These are phyloP conservation scores for Oncorhynchus kisutch DNA, from an alignment of 2,113 vertebrate genomes.

Conservation along the genomic window DNA sequence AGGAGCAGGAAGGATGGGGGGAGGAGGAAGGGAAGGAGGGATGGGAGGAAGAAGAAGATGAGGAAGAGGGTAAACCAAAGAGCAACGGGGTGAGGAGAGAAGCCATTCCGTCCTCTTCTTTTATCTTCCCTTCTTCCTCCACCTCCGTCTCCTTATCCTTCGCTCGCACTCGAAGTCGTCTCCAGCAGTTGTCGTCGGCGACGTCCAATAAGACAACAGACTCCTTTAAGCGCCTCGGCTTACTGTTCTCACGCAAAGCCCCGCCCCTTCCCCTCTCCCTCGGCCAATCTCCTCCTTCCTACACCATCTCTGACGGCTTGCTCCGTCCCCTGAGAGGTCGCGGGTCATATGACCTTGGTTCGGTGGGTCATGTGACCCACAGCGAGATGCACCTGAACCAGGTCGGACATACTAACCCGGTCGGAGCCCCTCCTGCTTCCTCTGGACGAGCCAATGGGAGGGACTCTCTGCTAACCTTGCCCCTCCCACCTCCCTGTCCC, in stretches of 20 bases:
- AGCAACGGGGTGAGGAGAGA: slow-evolving; percentile 86
- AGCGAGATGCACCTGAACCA: slow-evolving; percentile 90
- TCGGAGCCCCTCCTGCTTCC: slow-evolving; percentile 37
- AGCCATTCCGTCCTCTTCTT: slow-evolving; percentile 56
- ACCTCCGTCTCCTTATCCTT: slow-evolving; percentile 74
- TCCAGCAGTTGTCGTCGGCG: slow-evolving; percentile 76
- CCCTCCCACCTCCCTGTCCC: slow-evolving; percentile 74
- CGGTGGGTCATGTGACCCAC: slow-evolving; percentile 77
- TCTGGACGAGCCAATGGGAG: slow-evolving; percentile 73
- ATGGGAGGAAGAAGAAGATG: slow-evolving; percentile 56
- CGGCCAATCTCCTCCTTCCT: slow-evolving; percentile 74
- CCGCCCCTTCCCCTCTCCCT: slow-evolving; percentile 75
- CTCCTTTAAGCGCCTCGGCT: slow-evolving; percentile 89
- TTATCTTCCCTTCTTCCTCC: slow-evolving; percentile 64
- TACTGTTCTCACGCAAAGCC: slow-evolving; percentile 85
- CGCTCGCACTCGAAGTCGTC: slow-evolving; percentile 76
- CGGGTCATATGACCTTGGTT: slow-evolving; percentile 76
- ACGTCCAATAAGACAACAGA: slow-evolving; percentile 76
- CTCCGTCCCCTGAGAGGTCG: slow-evolving; percentile 84
- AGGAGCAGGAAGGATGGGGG: slow-evolving; percentile 27
- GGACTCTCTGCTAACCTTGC: slow-evolving; percentile 79
- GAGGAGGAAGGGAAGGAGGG: slow-evolving; percentile 43
- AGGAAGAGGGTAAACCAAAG: slow-evolving; percentile 83
- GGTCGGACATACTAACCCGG: slow-evolving; percentile 71
- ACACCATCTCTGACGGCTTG: slow-evolving; percentile 91